A percentile compares a stretch with the other conserved stretches of the same genome.
phyloP scores from a whole-genome alignment of 2,797 vertebrate species.

The Microctenopoma lineatum region DNA sequence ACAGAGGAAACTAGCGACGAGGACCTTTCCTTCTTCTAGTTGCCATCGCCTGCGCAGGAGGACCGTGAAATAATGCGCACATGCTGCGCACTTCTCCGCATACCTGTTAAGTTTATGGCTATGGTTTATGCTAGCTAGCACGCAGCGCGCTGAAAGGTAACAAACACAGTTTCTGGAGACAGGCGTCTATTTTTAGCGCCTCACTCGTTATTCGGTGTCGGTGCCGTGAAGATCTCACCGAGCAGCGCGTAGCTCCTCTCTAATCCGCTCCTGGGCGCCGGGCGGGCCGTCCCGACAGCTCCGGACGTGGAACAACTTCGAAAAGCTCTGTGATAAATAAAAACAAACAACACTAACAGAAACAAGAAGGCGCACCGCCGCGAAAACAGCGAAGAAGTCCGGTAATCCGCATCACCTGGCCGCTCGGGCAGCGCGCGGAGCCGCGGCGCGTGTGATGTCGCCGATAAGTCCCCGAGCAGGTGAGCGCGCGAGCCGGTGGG shows the following conservation, averaged over 20 bases:
- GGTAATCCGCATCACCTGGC: slow-evolving; percentile 54
- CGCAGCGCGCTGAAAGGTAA: background rate
- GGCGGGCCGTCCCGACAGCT: slow-evolving; percentile 45
- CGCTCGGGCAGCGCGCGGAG: background rate
- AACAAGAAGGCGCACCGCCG: slow-evolving; percentile 36
- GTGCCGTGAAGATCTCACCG: slow-evolving; percentile 65
- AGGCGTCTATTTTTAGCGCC: slow-evolving; percentile 28
- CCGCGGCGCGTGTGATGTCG: background rate
- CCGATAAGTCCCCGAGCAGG: slow-evolving; percentile 51
- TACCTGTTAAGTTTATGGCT: accelerated
- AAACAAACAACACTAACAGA: too few species aligned
- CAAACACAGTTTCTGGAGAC: slow-evolving; percentile 1
- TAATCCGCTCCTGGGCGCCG: slow-evolving; percentile 65
- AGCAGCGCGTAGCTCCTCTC: slow-evolving; percentile 29
- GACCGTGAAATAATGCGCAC: too few species aligned
- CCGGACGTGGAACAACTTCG: slow-evolving; percentile 55
- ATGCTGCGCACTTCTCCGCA: background rate
- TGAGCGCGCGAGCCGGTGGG: slow-evolving; percentile 48
- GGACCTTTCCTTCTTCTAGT: background rate
- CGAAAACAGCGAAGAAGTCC: slow-evolving; percentile 15
- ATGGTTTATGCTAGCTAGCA: slow-evolving; percentile 11
- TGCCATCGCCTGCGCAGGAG: background rate
- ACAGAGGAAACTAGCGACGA: background rate
- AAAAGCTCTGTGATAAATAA: slow-evolving; percentile 19
- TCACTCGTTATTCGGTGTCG: background rate